These are phyloP conservation scores for Bolinopsis microptera DNA, from an alignment of 37 sponge, comb jelly and placozoan species.

Conservation along the genomic window DNA sequence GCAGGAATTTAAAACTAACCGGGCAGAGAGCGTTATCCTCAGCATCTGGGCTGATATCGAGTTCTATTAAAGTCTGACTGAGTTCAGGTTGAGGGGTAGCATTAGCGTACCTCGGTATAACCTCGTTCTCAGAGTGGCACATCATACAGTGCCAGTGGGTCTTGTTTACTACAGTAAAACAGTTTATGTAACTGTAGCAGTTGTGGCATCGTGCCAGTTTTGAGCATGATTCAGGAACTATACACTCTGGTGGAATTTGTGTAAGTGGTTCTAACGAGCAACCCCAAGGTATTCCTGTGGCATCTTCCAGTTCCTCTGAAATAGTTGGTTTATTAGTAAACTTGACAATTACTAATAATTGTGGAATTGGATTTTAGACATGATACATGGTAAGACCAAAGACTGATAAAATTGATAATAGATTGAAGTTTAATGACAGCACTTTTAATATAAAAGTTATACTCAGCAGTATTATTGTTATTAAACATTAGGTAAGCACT, in stretches of 20 bases:
- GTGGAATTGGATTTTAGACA: neutral
- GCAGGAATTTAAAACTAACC: too few species aligned
- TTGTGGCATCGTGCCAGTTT: conserved; percentile 5
- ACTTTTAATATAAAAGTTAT: too few species aligned
- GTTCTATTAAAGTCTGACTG: neutral
- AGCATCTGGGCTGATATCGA: neutral
- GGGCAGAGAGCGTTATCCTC: neutral
- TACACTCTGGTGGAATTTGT: neutral
- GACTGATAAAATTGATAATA: neutral
- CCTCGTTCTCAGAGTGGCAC: conserved; percentile 24
- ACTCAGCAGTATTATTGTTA: too few species aligned
- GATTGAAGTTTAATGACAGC: too few species aligned
- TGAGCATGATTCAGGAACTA: neutral
- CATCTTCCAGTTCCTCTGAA: conserved; percentile 15
- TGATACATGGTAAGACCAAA: neutral
- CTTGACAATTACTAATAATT: neutral
- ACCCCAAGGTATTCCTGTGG: conserved; percentile 14
- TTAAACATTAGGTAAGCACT: too few species aligned
- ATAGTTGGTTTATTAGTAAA: too few species aligned
- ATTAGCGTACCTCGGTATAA: neutral
- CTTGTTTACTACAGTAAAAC: neutral
- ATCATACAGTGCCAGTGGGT: conserved; percentile 38
- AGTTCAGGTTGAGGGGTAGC: neutral
- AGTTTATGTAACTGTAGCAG: conserved; percentile 36
- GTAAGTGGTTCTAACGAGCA: neutral